These are phyloP conservation scores for Drosophila guanche DNA, from an alignment of 1,140 invertebrate species.

Conservation along the genomic window DNA sequence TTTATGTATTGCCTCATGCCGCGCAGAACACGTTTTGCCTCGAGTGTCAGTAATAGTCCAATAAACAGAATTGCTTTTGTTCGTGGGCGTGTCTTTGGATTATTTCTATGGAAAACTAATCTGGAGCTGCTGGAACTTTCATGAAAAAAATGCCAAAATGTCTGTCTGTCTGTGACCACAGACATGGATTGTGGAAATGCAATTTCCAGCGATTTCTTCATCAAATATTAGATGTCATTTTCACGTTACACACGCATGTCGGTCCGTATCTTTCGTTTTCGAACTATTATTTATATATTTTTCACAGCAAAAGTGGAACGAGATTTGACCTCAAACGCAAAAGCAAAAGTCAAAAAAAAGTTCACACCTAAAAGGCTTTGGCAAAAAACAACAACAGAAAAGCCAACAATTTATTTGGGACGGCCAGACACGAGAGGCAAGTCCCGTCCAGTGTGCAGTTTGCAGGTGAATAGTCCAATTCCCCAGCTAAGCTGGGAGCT, in stretches of 20 bases:
- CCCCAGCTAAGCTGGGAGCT: conserved; percentile 22
- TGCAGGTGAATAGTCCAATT: conserved; percentile 42
- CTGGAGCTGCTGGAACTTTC: conserved; percentile 26
- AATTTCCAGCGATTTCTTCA: conserved; percentile 31
- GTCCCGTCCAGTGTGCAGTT: conserved; percentile 3
- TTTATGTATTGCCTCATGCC: conserved; percentile 42
- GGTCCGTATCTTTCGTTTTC: conserved; percentile 23
- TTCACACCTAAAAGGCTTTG: conserved; percentile 54
- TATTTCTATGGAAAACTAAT: conserved; percentile 46
- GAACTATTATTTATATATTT: too few species aligned
- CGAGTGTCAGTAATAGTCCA: conserved; percentile 35
- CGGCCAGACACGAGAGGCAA: conserved; percentile 24
- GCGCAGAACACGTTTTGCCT: conserved; percentile 28
- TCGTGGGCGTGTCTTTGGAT: conserved; percentile 31
- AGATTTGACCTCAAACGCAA: conserved; percentile 48
- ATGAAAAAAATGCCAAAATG: conserved; percentile 59
- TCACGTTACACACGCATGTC: conserved; percentile 27
- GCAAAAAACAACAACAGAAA: conserved; percentile 4
- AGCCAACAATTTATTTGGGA: conserved; percentile 31
- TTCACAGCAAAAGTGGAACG: conserved; percentile 19
- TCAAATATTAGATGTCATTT: conserved; percentile 12
- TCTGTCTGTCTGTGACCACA: conserved; percentile 28
- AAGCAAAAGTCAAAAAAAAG: conserved; percentile 22
- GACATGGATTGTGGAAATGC: conserved; percentile 44
- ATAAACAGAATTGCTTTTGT: conserved; percentile 40